Percentiles rank a stretch among this genome's conserved stretches.
Conservation (phyloP, 2,888 invertebrate species). For the Ypsolopha scabrella region DNA sequence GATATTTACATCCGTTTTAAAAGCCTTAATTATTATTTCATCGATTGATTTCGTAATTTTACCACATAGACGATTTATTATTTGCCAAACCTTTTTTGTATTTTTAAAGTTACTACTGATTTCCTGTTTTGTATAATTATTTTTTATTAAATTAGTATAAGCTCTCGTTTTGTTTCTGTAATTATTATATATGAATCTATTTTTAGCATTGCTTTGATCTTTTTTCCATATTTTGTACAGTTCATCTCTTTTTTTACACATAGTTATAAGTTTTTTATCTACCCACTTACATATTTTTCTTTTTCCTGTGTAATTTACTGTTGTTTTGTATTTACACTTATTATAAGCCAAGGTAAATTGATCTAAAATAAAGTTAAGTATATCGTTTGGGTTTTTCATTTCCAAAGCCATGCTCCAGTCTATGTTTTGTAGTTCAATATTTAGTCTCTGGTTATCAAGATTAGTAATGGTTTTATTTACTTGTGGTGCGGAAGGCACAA, state of each 20-base stretch:
- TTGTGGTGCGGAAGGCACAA: too few species aligned
- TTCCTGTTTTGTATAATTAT: slow-evolving; percentile 5
- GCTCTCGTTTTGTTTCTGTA: slow-evolving; percentile 10
- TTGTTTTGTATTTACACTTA: neutral
- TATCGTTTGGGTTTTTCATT: slow-evolving; percentile 1
- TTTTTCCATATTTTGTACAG: slow-evolving; percentile 4
- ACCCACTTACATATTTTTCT: slow-evolving; percentile 5
- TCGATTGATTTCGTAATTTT: slow-evolving; percentile 7
- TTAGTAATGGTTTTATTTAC: too few species aligned
- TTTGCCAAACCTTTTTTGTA: slow-evolving; percentile 6
- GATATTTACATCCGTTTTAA: neutral
- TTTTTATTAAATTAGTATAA: slow-evolving; percentile 5
- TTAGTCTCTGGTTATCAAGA: neutral
- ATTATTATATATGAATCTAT: slow-evolving; percentile 6
- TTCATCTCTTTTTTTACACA: slow-evolving; percentile 7
- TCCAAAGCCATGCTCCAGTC: slow-evolving; percentile 1
- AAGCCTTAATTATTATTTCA: neutral
- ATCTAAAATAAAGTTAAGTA: neutral
- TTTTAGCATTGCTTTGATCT: slow-evolving; percentile 4
- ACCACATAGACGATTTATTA: slow-evolving; percentile 7
- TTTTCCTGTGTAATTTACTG: neutral
- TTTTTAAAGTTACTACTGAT: slow-evolving; percentile 8
- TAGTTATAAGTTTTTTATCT: slow-evolving; percentile 1
- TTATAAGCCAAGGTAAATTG: neutral
- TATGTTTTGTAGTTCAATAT: neutral